Percentiles rank a stretch among this genome's conserved stretches.
Conservation (phyloP, 2,888 invertebrate genomes). For the Brachycybe producta region DNA sequence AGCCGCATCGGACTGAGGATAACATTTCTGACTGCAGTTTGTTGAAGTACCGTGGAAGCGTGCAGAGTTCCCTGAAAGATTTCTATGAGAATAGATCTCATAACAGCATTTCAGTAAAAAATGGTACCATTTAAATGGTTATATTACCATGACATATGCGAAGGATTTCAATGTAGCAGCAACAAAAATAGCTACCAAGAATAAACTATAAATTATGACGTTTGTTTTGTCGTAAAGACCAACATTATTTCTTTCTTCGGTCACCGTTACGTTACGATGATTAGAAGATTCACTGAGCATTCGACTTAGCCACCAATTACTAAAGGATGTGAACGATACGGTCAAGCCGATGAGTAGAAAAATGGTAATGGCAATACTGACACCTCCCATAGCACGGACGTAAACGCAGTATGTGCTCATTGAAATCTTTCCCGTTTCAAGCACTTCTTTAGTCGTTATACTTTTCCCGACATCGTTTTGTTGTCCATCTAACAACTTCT, state of each 20-base stretch:
- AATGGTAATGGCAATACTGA: slow-evolving; percentile 34
- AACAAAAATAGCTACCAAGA: not conserved
- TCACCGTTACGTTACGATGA: slow-evolving; percentile 7
- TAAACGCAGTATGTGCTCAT: slow-evolving; percentile 38
- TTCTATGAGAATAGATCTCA: not conserved
- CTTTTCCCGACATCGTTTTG: slow-evolving; percentile 24
- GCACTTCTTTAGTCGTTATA: slow-evolving; percentile 32
- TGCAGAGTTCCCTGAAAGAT: slow-evolving; percentile 34
- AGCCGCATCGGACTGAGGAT: slow-evolving; percentile 40
- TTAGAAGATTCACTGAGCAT: too few species aligned
- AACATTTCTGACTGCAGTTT: slow-evolving; percentile 39
- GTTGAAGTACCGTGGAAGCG: slow-evolving; percentile 44
- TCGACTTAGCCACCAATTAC: slow-evolving; percentile 46
- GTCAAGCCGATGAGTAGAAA: slow-evolving; percentile 38
- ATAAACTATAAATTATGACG: not conserved
- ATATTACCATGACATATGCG: slow-evolving; percentile 1
- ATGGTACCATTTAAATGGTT: not conserved
- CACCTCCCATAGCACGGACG: slow-evolving; percentile 42
- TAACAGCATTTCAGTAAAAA: not conserved
- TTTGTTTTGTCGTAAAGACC: not conserved
- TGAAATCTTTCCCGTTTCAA: slow-evolving; percentile 34
- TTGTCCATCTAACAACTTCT: too few species aligned
- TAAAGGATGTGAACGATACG: slow-evolving; percentile 42
- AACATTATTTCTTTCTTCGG: not conserved
- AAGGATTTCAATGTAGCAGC: not conserved